Evolutionary conservation across 2,888 invertebrate species (phyloP), one percentile per base, ranked within the genome.

Genomic region (Epinotia nisella): DNA sequence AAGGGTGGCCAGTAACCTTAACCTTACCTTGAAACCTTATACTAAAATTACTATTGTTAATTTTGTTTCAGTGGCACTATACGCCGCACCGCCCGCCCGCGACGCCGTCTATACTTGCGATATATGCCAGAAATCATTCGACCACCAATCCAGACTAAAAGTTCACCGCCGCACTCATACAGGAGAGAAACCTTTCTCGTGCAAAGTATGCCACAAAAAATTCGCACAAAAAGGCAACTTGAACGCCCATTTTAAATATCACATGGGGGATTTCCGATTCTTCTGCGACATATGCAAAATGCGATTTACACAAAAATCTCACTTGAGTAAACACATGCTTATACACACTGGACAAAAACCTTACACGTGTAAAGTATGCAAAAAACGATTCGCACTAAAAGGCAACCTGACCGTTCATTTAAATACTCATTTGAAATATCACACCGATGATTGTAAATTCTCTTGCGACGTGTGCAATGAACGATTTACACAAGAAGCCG

Each of bases 191-290:
- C 66, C 66, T 3, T 66, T 56, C n/a, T 21, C 66, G 41, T 66
- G 66, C n/a, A 55, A 56, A 5, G 2, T 66, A 11, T 66, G 66
- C 21, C 39, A 66, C 21, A 66, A 66, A n/a, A 41, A 56, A 66
- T 66, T 66, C 15, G 66, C 66, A 9, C 66, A 66, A 66, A 66
- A 66, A 39, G 66, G 66, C 39, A 66, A 66, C 21, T 56, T 66
- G 24, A 45, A 45, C 15, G 45, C 45, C 45, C 56, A 56, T 24
- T 15, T 56, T 0, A 56, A 24, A 56, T 56, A 56, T 24, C 56
- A 56, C 56, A 15, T 7, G 15, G 56, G 56, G 5, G 21, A 56
- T 24, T 56, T 24, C 7, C 56, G 56, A 19, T 56, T 15, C 15
- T 56, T 15, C 24, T 56, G 56, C 24, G 56, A 56, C 13, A 15